Conservation (phyloP, 1,140 invertebrate genomes). For the Drosophila subobscura region DNA sequence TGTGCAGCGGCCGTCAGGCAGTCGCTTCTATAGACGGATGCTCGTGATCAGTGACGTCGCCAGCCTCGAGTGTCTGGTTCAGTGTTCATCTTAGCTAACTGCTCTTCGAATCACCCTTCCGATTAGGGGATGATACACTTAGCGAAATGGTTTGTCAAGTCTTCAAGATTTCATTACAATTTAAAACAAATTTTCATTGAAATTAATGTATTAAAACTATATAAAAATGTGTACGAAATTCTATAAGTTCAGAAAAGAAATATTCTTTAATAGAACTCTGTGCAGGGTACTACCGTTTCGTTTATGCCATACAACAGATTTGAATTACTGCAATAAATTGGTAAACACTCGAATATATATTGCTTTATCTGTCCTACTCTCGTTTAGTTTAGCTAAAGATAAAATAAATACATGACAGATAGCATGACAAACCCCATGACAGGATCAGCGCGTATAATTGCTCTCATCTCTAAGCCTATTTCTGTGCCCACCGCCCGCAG, state of each 20-base stretch:
- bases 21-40: conserved; percentile 60
- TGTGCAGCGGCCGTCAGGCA: conserved; percentile 32
- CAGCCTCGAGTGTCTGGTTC: conserved; percentile 42
- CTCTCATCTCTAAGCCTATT: conserved; percentile 18
- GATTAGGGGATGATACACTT: background rate
- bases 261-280: too few relatives aligned
- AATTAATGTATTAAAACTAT: background rate
- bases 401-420: conserved; percentile 18
- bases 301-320: background rate
- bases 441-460: conserved; percentile 39
- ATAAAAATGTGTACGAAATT: background rate
- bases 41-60: conserved; percentile 68
- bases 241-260: background rate
- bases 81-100: conserved; percentile 27
- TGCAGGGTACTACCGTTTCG: background rate
- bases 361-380: background rate
- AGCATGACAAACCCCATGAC: too few relatives aligned
- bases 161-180: background rate
- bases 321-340: conserved; percentile 31
- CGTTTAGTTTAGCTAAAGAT: conserved; percentile 11
- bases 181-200: background rate
- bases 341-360: conserved; percentile 23
- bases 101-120: conserved; percentile 5
- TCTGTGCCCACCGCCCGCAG: conserved; percentile 29
- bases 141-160: background rate